Evolutionary conservation across 2,888 invertebrate species (phyloP), one percentile per base, ranked within the genome.

Genomic region (Nematopogon swammerdamellus): DNA sequence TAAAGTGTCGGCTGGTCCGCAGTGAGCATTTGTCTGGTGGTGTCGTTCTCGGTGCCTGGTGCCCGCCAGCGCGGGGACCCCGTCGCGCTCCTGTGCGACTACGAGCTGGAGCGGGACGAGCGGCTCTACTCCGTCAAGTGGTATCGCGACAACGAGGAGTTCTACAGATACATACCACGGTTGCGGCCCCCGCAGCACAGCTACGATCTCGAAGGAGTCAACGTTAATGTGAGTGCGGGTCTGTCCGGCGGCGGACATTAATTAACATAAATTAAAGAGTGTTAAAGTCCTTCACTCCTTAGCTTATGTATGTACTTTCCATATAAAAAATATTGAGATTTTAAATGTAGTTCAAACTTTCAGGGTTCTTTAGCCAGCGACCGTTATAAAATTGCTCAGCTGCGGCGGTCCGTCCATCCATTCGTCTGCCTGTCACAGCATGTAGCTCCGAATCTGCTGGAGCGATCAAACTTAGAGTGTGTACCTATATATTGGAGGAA

Each of bases 51-150:
- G 43, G 82, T 84, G 45, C 85, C 85, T 3, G 66, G 71, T 17
- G 67, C 82, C 51, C 83, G 84, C 51, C 82, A 82, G 54, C 72
- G 81, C 8, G 84, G 84, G 1, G 83, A 84, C 51, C 75, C 83
- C 1, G 82, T 82, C 25, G 73, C 75, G 0, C 63, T 85, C 30
- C 75, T 70, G 11, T 86, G 86, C 59, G 79, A 83, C 55, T 86
- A 85, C 59, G 82, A 84, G 56, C 64, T 86, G 55, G 85, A 85
- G 52, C 84, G 85, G 52, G 85, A 84, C 1, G 84, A 84, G 14
- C 79, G 81, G 44, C 67, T 86, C 46, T 86, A 86, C 64, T 83
- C 85, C 16, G 85, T 86, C 47, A 86, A 86, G 63, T 86, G 85
- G 84, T 86, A 86, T 67, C 73, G 84, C 47, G 86, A 85, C 53